These are phyloP conservation scores for Nymphalis c-album DNA, from an alignment of 2,888 invertebrate species.

Conservation along the genomic window DNA sequence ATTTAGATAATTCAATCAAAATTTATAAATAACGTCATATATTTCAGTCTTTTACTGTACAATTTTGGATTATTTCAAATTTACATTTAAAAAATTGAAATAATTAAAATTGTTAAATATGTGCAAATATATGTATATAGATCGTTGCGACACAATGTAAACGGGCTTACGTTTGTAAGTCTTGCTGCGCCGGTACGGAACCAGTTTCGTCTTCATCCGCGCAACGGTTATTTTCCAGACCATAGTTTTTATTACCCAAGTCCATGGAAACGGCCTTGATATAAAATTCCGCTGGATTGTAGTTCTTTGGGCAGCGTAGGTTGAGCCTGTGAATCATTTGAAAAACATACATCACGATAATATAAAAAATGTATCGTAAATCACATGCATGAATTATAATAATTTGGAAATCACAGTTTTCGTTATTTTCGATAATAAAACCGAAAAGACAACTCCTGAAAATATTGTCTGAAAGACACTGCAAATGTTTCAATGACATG, in stretches of 20 bases:
- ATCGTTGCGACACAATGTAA: slow-evolving; percentile 21
- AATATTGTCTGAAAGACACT: no score
- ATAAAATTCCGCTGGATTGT: slow-evolving; percentile 93
- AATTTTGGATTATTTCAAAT: background rate
- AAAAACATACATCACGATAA: background rate
- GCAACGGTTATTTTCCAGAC: slow-evolving; percentile 47
- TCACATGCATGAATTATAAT: no score
- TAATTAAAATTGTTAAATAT: background rate
- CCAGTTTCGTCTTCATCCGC: slow-evolving; percentile 38
- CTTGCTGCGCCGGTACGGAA: slow-evolving; percentile 30
- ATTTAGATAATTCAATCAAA: no score
- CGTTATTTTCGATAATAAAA: no score
- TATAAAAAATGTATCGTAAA: no score
- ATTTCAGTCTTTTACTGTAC: no score
- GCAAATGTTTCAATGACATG: no score
- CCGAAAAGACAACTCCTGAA: no score
- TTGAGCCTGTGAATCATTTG: slow-evolving; percentile 77
- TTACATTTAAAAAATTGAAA: background rate
- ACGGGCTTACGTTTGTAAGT: slow-evolving; percentile 13
- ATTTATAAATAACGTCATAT: no score
- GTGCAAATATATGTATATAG: background rate
- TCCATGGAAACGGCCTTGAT: slow-evolving; percentile 76
- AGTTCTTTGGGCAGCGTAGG: slow-evolving; percentile 85
- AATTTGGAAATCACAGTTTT: no score
- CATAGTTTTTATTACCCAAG: slow-evolving; percentile 15